Base-by-base conservation (phyloP, 2,113 vertebrate species). In the Caranx ignobilis region DNA sequence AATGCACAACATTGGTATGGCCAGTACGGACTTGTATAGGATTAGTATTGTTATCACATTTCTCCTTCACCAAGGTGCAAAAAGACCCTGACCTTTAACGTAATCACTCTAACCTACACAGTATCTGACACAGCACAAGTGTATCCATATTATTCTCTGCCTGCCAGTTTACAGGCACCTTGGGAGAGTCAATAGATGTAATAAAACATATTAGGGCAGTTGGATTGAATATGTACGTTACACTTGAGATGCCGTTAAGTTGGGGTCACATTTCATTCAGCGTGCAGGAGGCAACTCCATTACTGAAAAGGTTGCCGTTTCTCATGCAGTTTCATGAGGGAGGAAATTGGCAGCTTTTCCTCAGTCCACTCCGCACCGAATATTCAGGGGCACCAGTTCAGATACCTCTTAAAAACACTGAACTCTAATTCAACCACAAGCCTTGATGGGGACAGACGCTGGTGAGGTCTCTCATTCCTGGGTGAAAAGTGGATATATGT, bases 21-120 rank as follows among this genome's bases (percentile, higher is more conserved):
- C 43, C 75, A 56, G 74, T 52, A 55, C n/a, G 0, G 67, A 82
- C 79, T 77, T 77, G 73, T 59, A 41, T 21, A 13, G 19, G 65
- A 91, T 91, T 82, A 74, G 77, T 88, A 89, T 90, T 90, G 81
- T 86, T 86, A 86, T 90, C 87, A 82, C 89, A 83, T 87, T 86
- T 73, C 76, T 77, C 71, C 79, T 76, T 77, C 82, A 43, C 72
- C 61, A 56, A 73, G 57, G 71, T 77, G 74, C 77, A 80, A 75
- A 82, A 88, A 79, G 81, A 74, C 79, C 52, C 79, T 88, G 87
- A 92, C 88, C 91, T 94, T 90, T 89, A 84, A 60, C 63, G 64
- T 79, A 79, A 84, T 87, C 83, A 88, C 52, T 73, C 62, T 77
- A 85, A 91, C 87, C 82, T 78, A 75, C 84, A 68, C 72, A 60